Evolutionary conservation across 2,888 invertebrate genomes (phyloP).

Genomic region (Lithophane socia): DNA sequence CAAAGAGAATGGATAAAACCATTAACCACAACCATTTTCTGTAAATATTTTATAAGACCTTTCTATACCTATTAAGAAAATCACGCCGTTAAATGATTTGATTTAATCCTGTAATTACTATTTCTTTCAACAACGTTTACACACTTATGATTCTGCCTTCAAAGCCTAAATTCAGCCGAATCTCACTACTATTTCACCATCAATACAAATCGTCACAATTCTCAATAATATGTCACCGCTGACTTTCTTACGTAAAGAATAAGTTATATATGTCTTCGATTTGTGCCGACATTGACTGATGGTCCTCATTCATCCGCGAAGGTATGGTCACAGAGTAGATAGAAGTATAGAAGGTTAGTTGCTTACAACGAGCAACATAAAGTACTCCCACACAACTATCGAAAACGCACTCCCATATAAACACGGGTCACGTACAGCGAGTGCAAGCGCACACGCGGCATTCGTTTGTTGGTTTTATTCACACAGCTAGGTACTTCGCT

Average conservation of each 20-base stretch:
- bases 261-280: constrained; percentile 68
- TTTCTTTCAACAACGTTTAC: not conserved
- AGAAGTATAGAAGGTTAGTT: constrained; percentile 7
- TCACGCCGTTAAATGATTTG: not conserved
- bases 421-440: not conserved
- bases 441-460: not conserved
- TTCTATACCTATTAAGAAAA: not conserved
- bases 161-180: constrained; percentile 2
- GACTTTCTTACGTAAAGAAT: constrained; percentile 70
- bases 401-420: not conserved
- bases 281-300: constrained; percentile 67
- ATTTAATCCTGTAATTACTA: not conserved
- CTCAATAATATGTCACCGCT: constrained; percentile 68
- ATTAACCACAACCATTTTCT: not conserved
- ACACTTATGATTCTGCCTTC: not conserved
- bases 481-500: not conserved
- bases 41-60: not conserved
- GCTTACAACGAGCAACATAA: not conserved
- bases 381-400: not conserved
- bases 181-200: constrained; percentile 30
- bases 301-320: constrained; percentile 60
- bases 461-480: not conserved
- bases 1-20: not conserved
- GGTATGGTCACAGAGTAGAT: constrained; percentile 29
- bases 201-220: constrained; percentile 45